These are phyloP conservation scores for Cheilosia vulpina DNA, from an alignment of 2,888 invertebrate genomes.

Conservation along the genomic window DNA sequence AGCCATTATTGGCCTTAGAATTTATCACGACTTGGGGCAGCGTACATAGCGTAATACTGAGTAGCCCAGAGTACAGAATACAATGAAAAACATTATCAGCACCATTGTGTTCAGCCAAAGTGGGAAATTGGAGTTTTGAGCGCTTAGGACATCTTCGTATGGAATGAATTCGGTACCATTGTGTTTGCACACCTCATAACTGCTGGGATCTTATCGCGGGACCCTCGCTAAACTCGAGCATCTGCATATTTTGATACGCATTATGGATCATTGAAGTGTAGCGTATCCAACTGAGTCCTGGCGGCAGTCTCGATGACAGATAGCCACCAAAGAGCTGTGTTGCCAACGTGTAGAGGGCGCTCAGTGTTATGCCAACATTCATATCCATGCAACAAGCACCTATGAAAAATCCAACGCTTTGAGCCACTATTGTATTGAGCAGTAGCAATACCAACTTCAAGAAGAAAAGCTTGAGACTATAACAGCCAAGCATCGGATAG, in stretches of 20 bases:
- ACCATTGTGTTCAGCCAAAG: slow-evolving; percentile 90
- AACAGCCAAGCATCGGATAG: slow-evolving; percentile 89
- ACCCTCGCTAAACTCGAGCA: slow-evolving; percentile 89
- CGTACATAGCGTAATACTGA: no score
- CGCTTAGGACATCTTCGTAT: slow-evolving; percentile 87
- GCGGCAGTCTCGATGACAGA: slow-evolving; percentile 89
- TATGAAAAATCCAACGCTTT: slow-evolving; percentile 91
- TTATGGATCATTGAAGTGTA: slow-evolving; percentile 91
- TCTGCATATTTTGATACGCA: slow-evolving; percentile 92
- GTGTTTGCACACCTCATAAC: slow-evolving; percentile 87
- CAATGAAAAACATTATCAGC: slow-evolving; percentile 88
- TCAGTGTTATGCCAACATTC: slow-evolving; percentile 90
- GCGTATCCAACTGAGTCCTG: slow-evolving; percentile 90
- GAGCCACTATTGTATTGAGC: slow-evolving; percentile 89
- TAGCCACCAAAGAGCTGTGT: slow-evolving; percentile 91
- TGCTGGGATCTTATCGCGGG: slow-evolving; percentile 87
- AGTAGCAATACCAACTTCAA: slow-evolving; percentile 88
- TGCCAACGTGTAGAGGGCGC: slow-evolving; percentile 90
- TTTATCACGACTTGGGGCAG: no score
- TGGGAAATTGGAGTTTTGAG: slow-evolving; percentile 87
- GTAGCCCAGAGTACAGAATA: slow-evolving; percentile 88
- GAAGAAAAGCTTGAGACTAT: slow-evolving; percentile 87
- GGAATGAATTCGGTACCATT: slow-evolving; percentile 86
- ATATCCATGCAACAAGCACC: slow-evolving; percentile 91
- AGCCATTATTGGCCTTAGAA: not conserved